A percentile compares a stretch with the other conserved stretches of the same genome.
Evolutionary conservation across 2,888 invertebrate genomes (phyloP).

Genomic region (Erpobdella octoculata): DNA sequence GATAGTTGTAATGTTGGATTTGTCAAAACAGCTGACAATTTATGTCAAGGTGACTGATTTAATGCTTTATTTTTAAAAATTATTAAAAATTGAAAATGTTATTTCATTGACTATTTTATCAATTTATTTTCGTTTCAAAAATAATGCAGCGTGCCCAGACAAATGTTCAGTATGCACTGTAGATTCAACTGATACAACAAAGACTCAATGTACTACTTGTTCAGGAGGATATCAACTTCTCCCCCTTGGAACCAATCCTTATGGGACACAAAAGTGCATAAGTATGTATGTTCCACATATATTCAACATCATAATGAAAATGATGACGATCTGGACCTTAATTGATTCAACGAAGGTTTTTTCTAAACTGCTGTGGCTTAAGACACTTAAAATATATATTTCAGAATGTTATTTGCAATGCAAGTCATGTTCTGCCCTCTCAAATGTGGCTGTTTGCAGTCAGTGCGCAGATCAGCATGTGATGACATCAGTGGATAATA

Average conservation of each 20-base stretch:
- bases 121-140: no score
- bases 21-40: slow-evolving; percentile 8
- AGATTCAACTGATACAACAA: slow-evolving; percentile 6
- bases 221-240: not conserved
- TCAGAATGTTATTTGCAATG: slow-evolving; percentile 29
- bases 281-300: not conserved
- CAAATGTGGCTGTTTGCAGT: slow-evolving; percentile 16
- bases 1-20: slow-evolving; percentile 22
- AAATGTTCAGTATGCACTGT: slow-evolving; percentile 4
- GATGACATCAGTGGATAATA: slow-evolving; percentile 4
- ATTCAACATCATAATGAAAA: no score
- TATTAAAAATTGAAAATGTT: no score
- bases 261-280: slow-evolving; percentile 6
- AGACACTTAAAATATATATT: not conserved
- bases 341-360: no score
- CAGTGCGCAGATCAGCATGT: not conserved
- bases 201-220: slow-evolving; percentile 2
- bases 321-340: no score
- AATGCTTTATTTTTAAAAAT: not conserved
- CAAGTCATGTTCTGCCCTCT: not conserved
- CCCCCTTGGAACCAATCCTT: not conserved
- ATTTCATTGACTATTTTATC: no score
- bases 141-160: slow-evolving; percentile 13
- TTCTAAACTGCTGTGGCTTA: no score
- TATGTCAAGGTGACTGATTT: not conserved